Evolutionary conservation across 2,888 invertebrate species (phyloP).

Genomic region (Synergus laeviventris): DNA sequence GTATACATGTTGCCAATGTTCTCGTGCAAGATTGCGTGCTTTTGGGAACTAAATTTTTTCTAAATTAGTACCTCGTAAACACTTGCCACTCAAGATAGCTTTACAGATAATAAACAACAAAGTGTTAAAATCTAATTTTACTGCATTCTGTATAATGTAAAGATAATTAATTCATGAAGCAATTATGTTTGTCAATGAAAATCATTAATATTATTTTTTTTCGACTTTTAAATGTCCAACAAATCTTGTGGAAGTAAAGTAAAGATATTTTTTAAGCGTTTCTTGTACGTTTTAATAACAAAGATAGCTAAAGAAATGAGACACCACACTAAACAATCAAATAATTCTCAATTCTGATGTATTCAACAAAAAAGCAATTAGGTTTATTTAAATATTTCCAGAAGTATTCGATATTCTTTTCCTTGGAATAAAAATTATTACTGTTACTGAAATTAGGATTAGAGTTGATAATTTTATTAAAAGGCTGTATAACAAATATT

Average conservation of each 20-base stretch:
- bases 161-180: neutral
- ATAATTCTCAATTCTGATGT: neutral
- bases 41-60: neutral
- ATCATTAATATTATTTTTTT: neutral
- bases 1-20: too few species aligned
- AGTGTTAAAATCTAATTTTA: neutral
- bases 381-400: too few species aligned
- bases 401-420: too few species aligned
- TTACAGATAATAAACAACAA: neutral
- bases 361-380: neutral
- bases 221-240: neutral
- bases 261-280: neutral
- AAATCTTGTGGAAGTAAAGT: neutral
- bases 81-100: conserved; percentile 23
- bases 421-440: neutral
- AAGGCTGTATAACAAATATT: neutral
- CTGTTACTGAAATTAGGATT: neutral
- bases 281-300: neutral
- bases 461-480: neutral
- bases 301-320: neutral
- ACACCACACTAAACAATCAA: neutral
- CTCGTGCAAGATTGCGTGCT: too few species aligned
- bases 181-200: neutral
- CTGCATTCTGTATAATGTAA: neutral
- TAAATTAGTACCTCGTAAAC: conserved; percentile 15